These are phyloP conservation scores for Brienomyrus longianalis DNA, from an alignment of 2,113 vertebrate genomes.

Conservation along the genomic window DNA sequence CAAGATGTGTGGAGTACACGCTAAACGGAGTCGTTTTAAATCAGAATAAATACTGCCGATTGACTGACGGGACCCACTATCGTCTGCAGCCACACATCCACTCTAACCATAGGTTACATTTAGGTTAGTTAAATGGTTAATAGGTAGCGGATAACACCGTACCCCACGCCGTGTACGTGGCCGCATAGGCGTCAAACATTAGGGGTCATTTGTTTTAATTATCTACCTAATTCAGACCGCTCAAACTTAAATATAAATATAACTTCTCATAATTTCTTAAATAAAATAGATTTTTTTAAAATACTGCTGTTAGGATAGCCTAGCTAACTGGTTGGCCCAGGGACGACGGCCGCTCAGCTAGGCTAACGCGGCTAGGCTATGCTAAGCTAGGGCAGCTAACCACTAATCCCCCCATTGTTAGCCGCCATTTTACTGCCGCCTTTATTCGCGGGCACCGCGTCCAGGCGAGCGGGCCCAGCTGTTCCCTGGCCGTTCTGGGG, in stretches of 20 bases:
- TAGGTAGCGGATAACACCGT: background rate
- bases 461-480: background rate
- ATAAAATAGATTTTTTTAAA: background rate
- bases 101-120: background rate
- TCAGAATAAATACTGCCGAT: background rate
- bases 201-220: background rate
- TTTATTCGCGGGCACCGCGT: background rate
- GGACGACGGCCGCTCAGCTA: background rate
- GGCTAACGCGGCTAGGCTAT: background rate
- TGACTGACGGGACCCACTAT: background rate
- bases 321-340: background rate
- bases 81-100: background rate
- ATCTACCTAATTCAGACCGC: background rate
- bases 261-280: background rate
- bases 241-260: background rate
- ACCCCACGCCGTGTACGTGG: background rate
- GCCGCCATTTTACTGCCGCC: constrained; percentile 20
- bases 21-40: background rate
- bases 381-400: background rate
- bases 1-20: background rate
- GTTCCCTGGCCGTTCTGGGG: background rate
- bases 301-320: background rate
- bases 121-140: background rate
- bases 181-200: background rate
- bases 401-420: constrained; percentile 13